These are phyloP conservation scores for Morpho achilles DNA, from an alignment of 2,888 invertebrate genomes.

Conservation along the genomic window DNA sequence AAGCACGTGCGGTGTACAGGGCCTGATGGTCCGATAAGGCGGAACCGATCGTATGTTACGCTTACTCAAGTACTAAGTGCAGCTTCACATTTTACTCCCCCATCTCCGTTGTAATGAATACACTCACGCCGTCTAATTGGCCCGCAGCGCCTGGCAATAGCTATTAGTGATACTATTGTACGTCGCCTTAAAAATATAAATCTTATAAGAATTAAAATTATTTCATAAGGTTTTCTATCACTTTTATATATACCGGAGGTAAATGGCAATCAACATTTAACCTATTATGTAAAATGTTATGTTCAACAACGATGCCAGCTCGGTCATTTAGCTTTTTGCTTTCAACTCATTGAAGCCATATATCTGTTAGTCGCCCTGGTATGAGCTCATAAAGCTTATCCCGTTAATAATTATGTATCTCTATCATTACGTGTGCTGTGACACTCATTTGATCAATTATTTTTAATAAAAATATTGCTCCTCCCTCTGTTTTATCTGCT, in stretches of 20 bases:
- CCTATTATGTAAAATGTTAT: conserved; percentile 1
- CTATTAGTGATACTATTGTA: conserved; percentile 1
- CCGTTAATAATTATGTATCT: conserved; percentile 44
- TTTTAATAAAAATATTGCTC: conserved; percentile 14
- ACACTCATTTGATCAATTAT: conserved; percentile 21
- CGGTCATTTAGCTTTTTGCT: conserved; percentile 23
- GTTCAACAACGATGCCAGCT: conserved; percentile 8
- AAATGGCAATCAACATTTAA: not conserved
- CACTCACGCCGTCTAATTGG: conserved; percentile 58
- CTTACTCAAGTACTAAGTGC: conserved; percentile 52
- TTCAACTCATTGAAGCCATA: conserved; percentile 22
- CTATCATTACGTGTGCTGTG: conserved; percentile 40
- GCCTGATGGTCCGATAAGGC: conserved; percentile 60
- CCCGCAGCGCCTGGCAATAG: conserved; percentile 21
- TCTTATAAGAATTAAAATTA: not conserved
- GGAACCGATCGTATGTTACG: conserved; percentile 59
- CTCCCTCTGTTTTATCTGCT: conserved; percentile 3
- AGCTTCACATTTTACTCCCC: conserved; percentile 51
- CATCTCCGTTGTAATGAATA: conserved; percentile 63
- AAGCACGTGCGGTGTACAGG: conserved; percentile 60
- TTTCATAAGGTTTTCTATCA: not conserved
- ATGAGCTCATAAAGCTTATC: conserved; percentile 51
- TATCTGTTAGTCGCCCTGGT: conserved; percentile 37
- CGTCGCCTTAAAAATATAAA: not conserved
- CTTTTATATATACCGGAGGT: not conserved